Evolutionary conservation across 2,113 vertebrate species (phyloP).

Genomic region (Channa maculata): DNA sequence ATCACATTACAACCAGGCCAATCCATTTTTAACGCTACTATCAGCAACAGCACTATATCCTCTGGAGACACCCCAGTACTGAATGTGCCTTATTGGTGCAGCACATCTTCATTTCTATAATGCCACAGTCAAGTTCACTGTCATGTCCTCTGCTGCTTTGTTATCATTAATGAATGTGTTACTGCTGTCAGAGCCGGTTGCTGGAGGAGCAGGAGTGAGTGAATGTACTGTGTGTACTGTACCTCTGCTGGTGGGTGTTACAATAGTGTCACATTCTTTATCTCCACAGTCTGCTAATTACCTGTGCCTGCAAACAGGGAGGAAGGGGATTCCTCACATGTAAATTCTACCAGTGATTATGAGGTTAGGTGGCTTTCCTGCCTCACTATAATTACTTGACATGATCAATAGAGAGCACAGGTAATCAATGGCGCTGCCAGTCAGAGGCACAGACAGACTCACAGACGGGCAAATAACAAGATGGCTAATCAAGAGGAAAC

Average conservation of each 20-base stretch:
- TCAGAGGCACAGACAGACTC: slow-evolving; percentile 35
- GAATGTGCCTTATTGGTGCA: slow-evolving; percentile 55
- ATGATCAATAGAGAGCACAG: slow-evolving; percentile 63
- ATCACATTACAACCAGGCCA: slow-evolving; percentile 72
- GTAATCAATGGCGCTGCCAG: slow-evolving; percentile 68
- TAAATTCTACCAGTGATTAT: slow-evolving; percentile 61
- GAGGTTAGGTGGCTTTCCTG: slow-evolving; percentile 66
- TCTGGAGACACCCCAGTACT: slow-evolving; percentile 54
- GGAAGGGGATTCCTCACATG: slow-evolving; percentile 37
- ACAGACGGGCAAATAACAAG: slow-evolving; percentile 29
- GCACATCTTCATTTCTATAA: slow-evolving; percentile 16
- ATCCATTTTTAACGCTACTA: slow-evolving; percentile 71
- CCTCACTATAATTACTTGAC: slow-evolving; percentile 65
- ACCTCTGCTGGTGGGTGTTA: slow-evolving; percentile 27
- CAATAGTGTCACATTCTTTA: slow-evolving; percentile 37
- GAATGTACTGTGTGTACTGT: slow-evolving; percentile 5
- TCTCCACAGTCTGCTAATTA: slow-evolving; percentile 58
- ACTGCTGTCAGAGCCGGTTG: slow-evolving; percentile 29
- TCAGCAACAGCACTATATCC: slow-evolving; percentile 45
- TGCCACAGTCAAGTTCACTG: slow-evolving; percentile 53
- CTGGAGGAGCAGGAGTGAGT: slow-evolving; percentile 10
- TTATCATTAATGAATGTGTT: slow-evolving; percentile 51
- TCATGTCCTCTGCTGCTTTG: slow-evolving; percentile 53
- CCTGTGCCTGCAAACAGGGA: slow-evolving; percentile 30
- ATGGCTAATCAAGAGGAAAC: slow-evolving; percentile 59